Base-by-base conservation (phyloP, 2,113 vertebrate species). In the Brachyistius frenatus region DNA sequence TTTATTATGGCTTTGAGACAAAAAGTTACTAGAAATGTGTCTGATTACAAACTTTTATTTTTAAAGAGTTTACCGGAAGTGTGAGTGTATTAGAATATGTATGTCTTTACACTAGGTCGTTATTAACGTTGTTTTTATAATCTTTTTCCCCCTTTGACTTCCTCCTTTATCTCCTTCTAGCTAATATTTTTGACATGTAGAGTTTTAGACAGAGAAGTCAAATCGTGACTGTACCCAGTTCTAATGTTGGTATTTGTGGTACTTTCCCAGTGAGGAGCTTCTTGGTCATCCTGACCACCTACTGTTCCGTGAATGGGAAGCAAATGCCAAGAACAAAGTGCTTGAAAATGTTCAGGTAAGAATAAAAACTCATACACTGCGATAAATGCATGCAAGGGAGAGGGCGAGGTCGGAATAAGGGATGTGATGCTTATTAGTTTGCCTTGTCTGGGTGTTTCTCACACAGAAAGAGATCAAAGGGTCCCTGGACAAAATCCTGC, bases 321-420 rank as follows among this genome's bases (percentile, higher is more conserved):
- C 7, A 6, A 73, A 71, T 2, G 84, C 89, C 33, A 66, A 66
- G 31, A 6, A 35, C 2, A 90, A 86, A 71, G 32, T 92, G 3
- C 54, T 90, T 0, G 5, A 35, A 9, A 30, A 11, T 11, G 52
- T 88, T 10, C 5, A 81, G 90, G 93, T 94, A 63, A 64, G 68
- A 56, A 53, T 6, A 10, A n/a, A 13, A 44, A 9, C 13, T 41
- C 10, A 41, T 23, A 41, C 6, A 5, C 39, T 13, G 41, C 23
- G 23, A 23, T 23, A 23, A 23, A 23, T 23, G 23, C 23, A 23
- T 1, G 1, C 23, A 23, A 23, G 23, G 23, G 23, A 23, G 23
- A 23, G 23, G 23, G 23, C 23, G 23, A 23, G 23, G 23, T 23
- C 23, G 1, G 23, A 23, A 23, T 23, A 23, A 23, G 23, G 23